These are phyloP conservation scores for Thunnus maccoyii DNA, from an alignment of 2,113 vertebrate species.

Conservation along the genomic window DNA sequence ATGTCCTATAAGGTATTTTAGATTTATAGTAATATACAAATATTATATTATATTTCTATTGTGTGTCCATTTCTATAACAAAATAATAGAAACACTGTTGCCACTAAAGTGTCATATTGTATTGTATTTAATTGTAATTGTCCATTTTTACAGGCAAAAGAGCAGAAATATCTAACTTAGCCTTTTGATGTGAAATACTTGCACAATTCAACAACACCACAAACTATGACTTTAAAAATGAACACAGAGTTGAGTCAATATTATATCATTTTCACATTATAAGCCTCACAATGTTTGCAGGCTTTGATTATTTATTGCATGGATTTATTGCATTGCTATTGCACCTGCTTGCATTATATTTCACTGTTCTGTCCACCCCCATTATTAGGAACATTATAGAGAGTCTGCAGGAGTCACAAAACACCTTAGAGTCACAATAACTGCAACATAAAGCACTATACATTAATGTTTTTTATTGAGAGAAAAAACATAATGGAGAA, in stretches of 20 bases:
- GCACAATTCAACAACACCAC: neutral
- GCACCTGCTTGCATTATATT: conserved; percentile 40
- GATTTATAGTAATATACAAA: neutral
- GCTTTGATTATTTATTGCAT: conserved; percentile 23
- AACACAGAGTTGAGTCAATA: neutral
- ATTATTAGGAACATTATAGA: conserved; percentile 21
- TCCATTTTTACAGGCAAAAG: neutral
- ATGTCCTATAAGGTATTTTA: neutral
- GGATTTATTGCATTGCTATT: conserved; percentile 9
- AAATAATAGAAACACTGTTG: neutral
- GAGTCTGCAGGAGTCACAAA: neutral
- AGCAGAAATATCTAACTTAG: neutral
- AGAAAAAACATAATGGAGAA: neutral
- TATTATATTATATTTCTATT: neutral
- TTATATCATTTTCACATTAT: conserved; percentile 3
- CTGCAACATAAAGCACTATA: neutral
- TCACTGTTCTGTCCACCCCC: conserved; percentile 33
- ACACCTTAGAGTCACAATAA: neutral
- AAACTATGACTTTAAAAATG: conserved; percentile 8
- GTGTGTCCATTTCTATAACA: neutral
- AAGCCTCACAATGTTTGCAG: neutral
- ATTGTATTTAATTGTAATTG: neutral
- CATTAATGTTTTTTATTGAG: neutral
- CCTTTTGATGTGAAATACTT: neutral
- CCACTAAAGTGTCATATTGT: neutral